Percentiles rank a stretch among this genome's conserved stretches.
These are phyloP conservation scores for Collichthys lucidus DNA, from an alignment of 2,113 vertebrate species.

Conservation along the genomic window DNA sequence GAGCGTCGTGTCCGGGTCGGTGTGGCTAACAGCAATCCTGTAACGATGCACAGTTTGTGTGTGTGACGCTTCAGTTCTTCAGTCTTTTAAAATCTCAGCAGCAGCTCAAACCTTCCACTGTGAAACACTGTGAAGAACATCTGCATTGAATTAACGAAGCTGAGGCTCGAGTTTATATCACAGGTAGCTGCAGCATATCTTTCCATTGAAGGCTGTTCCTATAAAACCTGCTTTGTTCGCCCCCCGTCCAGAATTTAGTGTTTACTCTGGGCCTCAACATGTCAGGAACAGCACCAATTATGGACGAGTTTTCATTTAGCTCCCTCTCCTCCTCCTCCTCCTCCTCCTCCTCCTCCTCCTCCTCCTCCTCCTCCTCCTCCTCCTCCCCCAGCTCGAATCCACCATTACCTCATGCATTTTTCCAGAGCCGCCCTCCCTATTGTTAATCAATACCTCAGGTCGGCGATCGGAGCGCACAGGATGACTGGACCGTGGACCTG, in stretches of 20 bases:
- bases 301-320: slow-evolving; percentile 64
- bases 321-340: slow-evolving; percentile 1
- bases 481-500: background rate
- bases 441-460: slow-evolving; percentile 54
- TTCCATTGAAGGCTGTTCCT: slow-evolving; percentile 46
- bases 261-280: slow-evolving; percentile 41
- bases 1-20: slow-evolving; percentile 14
- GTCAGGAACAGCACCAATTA: slow-evolving; percentile 70
- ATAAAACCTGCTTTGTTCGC: slow-evolving; percentile 8
- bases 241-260: slow-evolving; percentile 12
- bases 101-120: background rate
- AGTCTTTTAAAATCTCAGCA: background rate
- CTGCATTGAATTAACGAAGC: background rate
- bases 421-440: slow-evolving; percentile 21
- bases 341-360: slow-evolving; percentile 3
- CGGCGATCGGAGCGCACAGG: background rate
- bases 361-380: slow-evolving; percentile 2
- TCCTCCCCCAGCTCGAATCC: slow-evolving; percentile 3
- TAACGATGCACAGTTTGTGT: slow-evolving; percentile 21
- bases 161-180: background rate
- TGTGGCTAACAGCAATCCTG: slow-evolving; percentile 15
- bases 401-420: slow-evolving; percentile 57
- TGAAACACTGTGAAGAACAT: background rate
- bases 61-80: slow-evolving; percentile 9
- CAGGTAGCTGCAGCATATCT: slow-evolving; percentile 8